These are phyloP conservation scores for Limnothrissa miodon DNA, from an alignment of 2,113 vertebrate species.

Conservation along the genomic window DNA sequence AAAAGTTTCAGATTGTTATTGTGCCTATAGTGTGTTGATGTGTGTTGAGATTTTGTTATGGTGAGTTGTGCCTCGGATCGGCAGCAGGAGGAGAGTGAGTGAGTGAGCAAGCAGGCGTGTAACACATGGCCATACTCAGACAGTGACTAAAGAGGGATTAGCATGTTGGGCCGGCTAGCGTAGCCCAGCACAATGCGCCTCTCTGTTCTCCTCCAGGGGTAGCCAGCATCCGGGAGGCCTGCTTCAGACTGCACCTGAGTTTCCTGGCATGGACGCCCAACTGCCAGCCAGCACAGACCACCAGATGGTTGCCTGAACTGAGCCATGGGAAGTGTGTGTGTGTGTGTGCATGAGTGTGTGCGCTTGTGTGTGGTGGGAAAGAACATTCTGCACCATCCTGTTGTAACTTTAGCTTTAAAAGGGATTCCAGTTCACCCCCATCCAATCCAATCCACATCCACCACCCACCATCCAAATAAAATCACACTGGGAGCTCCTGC, in stretches of 20 bases:
- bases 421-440: not conserved
- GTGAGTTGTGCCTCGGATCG: too few relatives aligned
- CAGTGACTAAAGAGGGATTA: constrained; percentile 41
- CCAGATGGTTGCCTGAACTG: constrained; percentile 24
- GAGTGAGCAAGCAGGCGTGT: not conserved
- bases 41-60: too few relatives aligned
- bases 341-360: not conserved
- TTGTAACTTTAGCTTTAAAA: constrained; percentile 21
- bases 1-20: too few relatives aligned
- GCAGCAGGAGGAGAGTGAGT: too few relatives aligned
- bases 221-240: not conserved
- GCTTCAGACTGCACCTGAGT: constrained; percentile 37
- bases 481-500: not conserved
- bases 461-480: not conserved
- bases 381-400: constrained; percentile 15
- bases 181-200: constrained; percentile 16
- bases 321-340: constrained; percentile 17
- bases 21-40: too few relatives aligned
- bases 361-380: constrained; percentile 13
- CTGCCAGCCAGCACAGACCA: not conserved
- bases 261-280: constrained; percentile 17
- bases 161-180: not conserved
- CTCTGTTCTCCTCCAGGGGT: constrained; percentile 28
- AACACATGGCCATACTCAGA: constrained; percentile 34
- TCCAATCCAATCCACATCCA: not conserved